phyloP scores from a whole-genome alignment of 2,888 invertebrate genomes.

The Lamellibrachia satsuma region DNA sequence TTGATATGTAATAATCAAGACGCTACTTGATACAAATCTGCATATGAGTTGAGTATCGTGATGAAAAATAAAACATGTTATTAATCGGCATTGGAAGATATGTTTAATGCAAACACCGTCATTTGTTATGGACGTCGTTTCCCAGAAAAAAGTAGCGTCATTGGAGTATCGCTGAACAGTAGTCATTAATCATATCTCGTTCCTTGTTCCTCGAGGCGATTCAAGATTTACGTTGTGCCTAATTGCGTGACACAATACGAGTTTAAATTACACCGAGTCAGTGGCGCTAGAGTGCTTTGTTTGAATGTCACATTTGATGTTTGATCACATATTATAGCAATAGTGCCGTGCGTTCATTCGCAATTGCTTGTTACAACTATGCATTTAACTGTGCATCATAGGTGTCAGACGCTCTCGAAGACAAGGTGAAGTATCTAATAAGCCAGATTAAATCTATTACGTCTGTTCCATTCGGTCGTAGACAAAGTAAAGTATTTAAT shows the following conservation, averaged over 20 bases:
- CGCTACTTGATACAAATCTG: neutral
- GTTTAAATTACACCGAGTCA: neutral
- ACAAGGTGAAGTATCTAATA: no score
- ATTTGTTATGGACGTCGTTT: neutral
- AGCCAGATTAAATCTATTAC: no score
- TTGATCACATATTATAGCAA: neutral
- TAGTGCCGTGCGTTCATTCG: neutral
- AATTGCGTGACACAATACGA: neutral
- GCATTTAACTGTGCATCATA: neutral
- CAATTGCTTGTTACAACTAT: neutral
- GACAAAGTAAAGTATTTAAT: no score
- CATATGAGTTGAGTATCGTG: neutral
- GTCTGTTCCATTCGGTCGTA: no score
- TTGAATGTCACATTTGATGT: neutral
- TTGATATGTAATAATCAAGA: neutral
- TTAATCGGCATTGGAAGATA: neutral
- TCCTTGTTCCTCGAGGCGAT: neutral
- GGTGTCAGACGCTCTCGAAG: no score
- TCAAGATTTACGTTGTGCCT: neutral
- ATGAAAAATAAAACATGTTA: neutral
- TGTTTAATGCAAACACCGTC: neutral
- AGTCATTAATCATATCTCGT: no score
- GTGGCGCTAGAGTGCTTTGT: neutral
- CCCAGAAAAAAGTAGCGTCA: neutral
- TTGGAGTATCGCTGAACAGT: no score